phyloP scores from a whole-genome alignment of 2,888 invertebrate genomes.

The Zele albiditarsus region DNA sequence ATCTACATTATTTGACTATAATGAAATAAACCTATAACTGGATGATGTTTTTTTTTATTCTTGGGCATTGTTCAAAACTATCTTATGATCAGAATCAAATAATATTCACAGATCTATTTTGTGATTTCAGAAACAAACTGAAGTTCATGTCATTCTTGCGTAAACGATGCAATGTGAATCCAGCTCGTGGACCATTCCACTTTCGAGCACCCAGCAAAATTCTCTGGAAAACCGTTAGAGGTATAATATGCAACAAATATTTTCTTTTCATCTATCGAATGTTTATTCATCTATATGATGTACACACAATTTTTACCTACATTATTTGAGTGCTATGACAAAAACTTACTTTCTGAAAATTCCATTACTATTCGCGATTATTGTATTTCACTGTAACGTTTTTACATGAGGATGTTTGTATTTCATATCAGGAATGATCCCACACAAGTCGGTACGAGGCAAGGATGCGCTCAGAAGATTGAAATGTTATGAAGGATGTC shows the following conservation, averaged over 20 bases:
- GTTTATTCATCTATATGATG: constrained; percentile 52
- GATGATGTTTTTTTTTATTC: neutral
- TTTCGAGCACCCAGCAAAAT: constrained; percentile 98
- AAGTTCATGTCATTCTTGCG: constrained; percentile 98
- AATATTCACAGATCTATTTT: neutral
- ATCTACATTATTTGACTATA: constrained; percentile 1
- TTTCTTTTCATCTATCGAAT: constrained; percentile 41
- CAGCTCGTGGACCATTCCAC: constrained; percentile 98
- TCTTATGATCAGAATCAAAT: neutral
- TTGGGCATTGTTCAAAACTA: too few relatives aligned
- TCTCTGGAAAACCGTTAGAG: constrained; percentile 97
- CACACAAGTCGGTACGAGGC: constrained; percentile 97
- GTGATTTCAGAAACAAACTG: constrained; percentile 85
- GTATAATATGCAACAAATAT: constrained; percentile 73
- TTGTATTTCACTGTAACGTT: neutral
- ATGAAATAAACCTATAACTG: neutral
- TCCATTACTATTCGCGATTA: neutral
- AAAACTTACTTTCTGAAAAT: constrained; percentile 67
- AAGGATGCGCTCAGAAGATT: constrained; percentile 92
- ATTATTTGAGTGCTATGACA: constrained; percentile 81
- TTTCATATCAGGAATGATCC: constrained; percentile 91
- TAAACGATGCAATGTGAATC: constrained; percentile 99
- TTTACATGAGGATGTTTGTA: constrained; percentile 29
- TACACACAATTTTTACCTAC: constrained; percentile 78
- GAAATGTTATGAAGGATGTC: constrained; percentile 97